Evolutionary conservation across 2,888 invertebrate species (phyloP).

Genomic region (Heliconius aoede): DNA sequence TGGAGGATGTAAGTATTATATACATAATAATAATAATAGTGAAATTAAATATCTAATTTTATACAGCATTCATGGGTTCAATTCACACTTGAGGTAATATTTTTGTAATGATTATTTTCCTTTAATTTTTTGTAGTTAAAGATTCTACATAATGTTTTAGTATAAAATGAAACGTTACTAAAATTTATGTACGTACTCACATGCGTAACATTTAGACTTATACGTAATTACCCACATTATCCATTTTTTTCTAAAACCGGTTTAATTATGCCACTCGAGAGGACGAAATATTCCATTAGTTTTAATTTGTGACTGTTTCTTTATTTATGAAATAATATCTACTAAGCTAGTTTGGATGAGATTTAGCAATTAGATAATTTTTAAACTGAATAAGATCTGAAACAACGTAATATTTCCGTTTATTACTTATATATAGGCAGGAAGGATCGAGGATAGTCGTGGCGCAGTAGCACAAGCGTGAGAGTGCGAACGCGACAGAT

Average conservation of each 20-base stretch:
- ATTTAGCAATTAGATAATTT: background rate
- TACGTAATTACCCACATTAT: background rate
- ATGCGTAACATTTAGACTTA: background rate
- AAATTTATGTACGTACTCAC: background rate
- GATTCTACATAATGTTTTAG: background rate
- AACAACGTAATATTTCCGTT: too few species aligned
- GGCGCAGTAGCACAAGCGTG: background rate
- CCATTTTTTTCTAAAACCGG: background rate
- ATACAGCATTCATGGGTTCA: background rate
- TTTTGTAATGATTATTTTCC: background rate
- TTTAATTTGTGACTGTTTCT: background rate
- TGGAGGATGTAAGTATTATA: constrained; percentile 90
- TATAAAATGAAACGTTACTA: background rate
- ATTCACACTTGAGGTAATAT: background rate
- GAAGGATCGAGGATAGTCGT: background rate
- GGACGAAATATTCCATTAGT: background rate
- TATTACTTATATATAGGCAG: too few species aligned
- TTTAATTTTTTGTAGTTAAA: too few species aligned
- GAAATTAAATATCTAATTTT: background rate
- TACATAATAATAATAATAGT: background rate
- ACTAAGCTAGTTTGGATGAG: background rate
- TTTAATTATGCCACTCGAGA: background rate
- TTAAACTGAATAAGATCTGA: too few species aligned
- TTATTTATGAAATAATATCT: background rate
- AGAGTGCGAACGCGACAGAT: background rate